Evolutionary conservation across 2,113 vertebrate genomes (phyloP), one percentile per base, ranked within the genome.

Genomic region (Noctilio leporinus): DNA sequence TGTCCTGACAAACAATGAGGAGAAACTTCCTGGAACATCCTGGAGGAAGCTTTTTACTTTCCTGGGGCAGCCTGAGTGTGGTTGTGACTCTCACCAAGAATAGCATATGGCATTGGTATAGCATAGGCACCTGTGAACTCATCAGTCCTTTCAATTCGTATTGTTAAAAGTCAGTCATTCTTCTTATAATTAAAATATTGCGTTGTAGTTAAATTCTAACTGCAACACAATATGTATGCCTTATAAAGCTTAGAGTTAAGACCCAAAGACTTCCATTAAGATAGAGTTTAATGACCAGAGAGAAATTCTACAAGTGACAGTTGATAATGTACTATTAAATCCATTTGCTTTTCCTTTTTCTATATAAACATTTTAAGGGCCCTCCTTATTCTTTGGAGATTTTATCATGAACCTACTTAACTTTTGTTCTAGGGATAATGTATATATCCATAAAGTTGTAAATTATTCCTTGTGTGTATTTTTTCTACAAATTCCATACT

Each of bases 281-380:
- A 10, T 76, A 45, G 7, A 65, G 24, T 86, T 45, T 55, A 28
- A 40, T 43, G 16, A 86, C 30, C 40, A 81, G 70, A 64, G 51
- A 89, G 38, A 73, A 89, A 84, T 35, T 92, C 28, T 77, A 51
- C 2, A 57, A 47, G 49, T 53, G 49, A 30, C 35, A 62, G 88
- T 85, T 91, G 57, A 78, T 91, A 53, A 67, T 11, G 4, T 53
- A 84, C 8, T 35, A n/a, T 87, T 93, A 47, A 64, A 77, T 77
- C 43, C 5, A 57, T 87, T 72, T 86, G 16, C 40, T 73, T 89
- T 94, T n/a, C 28, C 16, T 51, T 40, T 86, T 67, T 86, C 19
- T 86, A n/a, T 65, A 65, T 30, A 91, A 88, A 59, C 4, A 17
- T 35, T 85, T 84, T 85, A 47, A 85, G 38, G 38, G 20, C 1